A percentile compares a stretch with the other conserved stretches of the same genome.
Evolutionary conservation across 2,888 invertebrate species (phyloP).

Genomic region (Cheilosia impressa): DNA sequence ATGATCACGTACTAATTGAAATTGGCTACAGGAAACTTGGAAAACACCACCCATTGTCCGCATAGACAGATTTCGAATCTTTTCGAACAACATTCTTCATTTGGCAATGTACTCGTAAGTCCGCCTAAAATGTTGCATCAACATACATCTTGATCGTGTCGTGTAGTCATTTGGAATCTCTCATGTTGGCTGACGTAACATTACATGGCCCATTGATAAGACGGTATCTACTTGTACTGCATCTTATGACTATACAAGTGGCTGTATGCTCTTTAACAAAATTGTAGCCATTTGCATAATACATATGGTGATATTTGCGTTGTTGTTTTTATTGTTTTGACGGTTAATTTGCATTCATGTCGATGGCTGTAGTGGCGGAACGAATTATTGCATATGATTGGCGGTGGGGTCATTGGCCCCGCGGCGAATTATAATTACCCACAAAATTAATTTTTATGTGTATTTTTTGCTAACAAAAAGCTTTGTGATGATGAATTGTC

Average conservation of each 20-base stretch:
- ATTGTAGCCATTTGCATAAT: conserved; percentile 39
- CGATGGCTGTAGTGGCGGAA: conserved; percentile 57
- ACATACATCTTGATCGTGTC: conserved; percentile 21
- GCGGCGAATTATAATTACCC: conserved; percentile 41
- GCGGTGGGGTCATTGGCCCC: conserved; percentile 45
- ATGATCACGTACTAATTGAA: conserved; percentile 49
- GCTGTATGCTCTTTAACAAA: conserved; percentile 25
- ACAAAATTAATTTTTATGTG: background rate
- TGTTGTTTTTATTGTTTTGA: conserved; percentile 37
- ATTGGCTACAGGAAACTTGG: conserved; percentile 18
- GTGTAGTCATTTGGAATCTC: conserved; percentile 31
- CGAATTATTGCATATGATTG: conserved; percentile 56
- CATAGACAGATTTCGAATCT: background rate
- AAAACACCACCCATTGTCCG: background rate
- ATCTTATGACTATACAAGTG: conserved; percentile 17
- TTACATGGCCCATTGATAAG: conserved; percentile 56
- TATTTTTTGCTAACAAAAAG: conserved; percentile 2
- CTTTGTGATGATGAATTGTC: conserved; percentile 9
- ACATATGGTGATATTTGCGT: conserved; percentile 16
- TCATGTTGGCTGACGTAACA: conserved; percentile 47
- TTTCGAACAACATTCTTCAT: conserved; percentile 47
- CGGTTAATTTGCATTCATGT: conserved; percentile 63
- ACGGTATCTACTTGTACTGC: conserved; percentile 8
- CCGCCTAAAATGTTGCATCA: conserved; percentile 49
- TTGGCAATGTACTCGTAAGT: conserved; percentile 22